Evolutionary conservation across 2,113 vertebrate genomes (phyloP).

Genomic region (Sinocyclocheilus grahami): DNA sequence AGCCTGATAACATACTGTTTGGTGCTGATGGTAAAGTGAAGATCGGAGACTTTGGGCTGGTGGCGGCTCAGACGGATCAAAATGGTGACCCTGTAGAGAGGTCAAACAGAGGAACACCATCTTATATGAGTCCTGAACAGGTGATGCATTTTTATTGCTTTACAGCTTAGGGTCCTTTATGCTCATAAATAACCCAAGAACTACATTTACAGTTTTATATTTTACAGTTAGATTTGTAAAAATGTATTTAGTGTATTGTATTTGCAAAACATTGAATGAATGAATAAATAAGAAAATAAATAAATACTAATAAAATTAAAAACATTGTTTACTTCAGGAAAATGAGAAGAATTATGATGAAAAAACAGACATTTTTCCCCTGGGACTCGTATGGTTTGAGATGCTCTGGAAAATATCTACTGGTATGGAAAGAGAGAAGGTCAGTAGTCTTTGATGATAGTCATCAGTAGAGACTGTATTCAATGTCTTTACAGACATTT

Average conservation of each 20-base stretch:
- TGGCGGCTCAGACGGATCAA: constrained; percentile 51
- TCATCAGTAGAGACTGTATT: no score
- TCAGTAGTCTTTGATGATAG: not conserved
- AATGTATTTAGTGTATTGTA: no score
- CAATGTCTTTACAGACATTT: no score
- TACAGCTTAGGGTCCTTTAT: no score
- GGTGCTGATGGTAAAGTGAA: constrained; percentile 69
- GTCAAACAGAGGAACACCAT: constrained; percentile 51
- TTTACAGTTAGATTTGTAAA: no score
- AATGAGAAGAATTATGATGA: constrained; percentile 60
- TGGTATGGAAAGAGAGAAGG: constrained; percentile 18
- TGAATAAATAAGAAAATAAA: no score
- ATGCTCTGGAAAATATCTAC: constrained; percentile 58
- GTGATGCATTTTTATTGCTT: constrained; percentile 12
- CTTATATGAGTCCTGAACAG: constrained; percentile 63
- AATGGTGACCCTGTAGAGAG: constrained; percentile 36
- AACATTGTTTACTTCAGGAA: no score
- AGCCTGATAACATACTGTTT: constrained; percentile 83
- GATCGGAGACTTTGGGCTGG: constrained; percentile 83
- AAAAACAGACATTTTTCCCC: constrained; percentile 78
- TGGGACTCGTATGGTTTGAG: constrained; percentile 79
- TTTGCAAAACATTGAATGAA: no score
- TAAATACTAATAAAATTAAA: no score
- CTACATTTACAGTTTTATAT: no score
- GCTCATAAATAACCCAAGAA: no score